Evolutionary conservation across 2,797 vertebrate species (phyloP).

Genomic region (Triplophysa yarkandensis): DNA sequence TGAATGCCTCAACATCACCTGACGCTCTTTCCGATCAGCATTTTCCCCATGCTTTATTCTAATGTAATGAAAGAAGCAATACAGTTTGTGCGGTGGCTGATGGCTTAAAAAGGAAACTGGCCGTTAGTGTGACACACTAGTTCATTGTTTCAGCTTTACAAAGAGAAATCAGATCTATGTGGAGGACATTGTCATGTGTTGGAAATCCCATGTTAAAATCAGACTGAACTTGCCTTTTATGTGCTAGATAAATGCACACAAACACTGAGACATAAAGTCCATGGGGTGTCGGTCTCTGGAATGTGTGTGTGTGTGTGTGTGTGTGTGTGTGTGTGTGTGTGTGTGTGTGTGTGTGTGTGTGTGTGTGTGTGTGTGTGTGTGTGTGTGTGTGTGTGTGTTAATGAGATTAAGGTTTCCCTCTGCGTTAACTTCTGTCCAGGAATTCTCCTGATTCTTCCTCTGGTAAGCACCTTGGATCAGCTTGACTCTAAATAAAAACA

Average conservation of each 20-base stretch:
- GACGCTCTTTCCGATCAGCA: slow-evolving; percentile 10
- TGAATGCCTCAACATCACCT: background rate
- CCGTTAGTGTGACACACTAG: slow-evolving; percentile 36
- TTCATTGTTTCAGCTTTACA: slow-evolving; percentile 29
- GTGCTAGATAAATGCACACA: too few species aligned
- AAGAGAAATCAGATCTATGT: slow-evolving; percentile 23
- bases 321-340: slow-evolving; percentile 34
- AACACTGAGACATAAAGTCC: slow-evolving; percentile 22
- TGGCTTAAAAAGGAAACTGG: background rate
- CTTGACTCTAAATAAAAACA: slow-evolving; percentile 2
- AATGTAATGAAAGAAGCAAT: slow-evolving; percentile 23
- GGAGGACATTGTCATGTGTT: slow-evolving; percentile 14
- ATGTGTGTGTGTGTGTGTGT: slow-evolving; percentile 34
- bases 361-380: slow-evolving; percentile 36
- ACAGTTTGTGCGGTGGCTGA: background rate
- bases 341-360: slow-evolving; percentile 28
- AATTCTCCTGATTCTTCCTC: slow-evolving; percentile 29
- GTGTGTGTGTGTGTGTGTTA: slow-evolving; percentile 35
- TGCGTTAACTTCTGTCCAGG: slow-evolving; percentile 40
- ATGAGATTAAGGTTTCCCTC: slow-evolving; percentile 17
- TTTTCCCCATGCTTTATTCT: slow-evolving; percentile 33
- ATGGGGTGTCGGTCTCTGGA: slow-evolving; percentile 32
- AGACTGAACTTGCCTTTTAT: too few species aligned
- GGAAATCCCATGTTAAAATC: slow-evolving; percentile 22
- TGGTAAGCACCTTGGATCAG: slow-evolving; percentile 17